These are phyloP conservation scores for Morone saxatilis DNA, from an alignment of 2,113 vertebrate genomes.

Conservation along the genomic window DNA sequence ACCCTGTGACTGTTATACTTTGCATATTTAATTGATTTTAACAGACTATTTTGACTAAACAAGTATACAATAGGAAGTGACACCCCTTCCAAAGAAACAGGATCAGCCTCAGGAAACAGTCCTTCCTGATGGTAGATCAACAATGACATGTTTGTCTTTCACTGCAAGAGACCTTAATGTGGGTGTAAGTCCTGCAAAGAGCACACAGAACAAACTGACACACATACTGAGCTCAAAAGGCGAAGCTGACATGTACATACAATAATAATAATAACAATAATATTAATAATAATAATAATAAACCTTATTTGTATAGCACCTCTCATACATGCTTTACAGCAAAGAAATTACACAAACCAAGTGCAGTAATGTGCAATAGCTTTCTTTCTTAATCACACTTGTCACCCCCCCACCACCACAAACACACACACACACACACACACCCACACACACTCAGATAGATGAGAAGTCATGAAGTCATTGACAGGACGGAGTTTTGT, in stretches of 20 bases:
- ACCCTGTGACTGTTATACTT: slow-evolving; percentile 5
- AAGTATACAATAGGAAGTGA: slow-evolving; percentile 12
- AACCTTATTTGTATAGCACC: no score
- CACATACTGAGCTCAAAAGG: not conserved
- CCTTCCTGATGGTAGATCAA: slow-evolving; percentile 21
- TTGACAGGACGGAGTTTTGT: not conserved
- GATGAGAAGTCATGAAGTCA: not conserved
- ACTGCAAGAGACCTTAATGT: not conserved
- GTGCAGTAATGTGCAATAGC: not conserved
- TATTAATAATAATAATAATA: no score
- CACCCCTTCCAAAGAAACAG: slow-evolving; percentile 38
- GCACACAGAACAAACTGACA: not conserved
- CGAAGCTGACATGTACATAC: not conserved
- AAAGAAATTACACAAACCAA: no score
- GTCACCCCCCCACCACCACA: no score
- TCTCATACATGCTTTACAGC: no score
- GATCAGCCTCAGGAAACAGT: slow-evolving; percentile 30
- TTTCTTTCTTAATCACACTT: slow-evolving; percentile 1
- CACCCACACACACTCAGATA: not conserved
- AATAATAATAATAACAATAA: no score
- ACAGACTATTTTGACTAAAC: slow-evolving; percentile 24
- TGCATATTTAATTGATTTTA: slow-evolving; percentile 18
- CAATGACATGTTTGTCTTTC: slow-evolving; percentile 42
- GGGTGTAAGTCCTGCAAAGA: not conserved
- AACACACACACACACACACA: no score